phyloP scores from a whole-genome alignment of 2,888 invertebrate genomes.

The Carpatolechia fugitivella region DNA sequence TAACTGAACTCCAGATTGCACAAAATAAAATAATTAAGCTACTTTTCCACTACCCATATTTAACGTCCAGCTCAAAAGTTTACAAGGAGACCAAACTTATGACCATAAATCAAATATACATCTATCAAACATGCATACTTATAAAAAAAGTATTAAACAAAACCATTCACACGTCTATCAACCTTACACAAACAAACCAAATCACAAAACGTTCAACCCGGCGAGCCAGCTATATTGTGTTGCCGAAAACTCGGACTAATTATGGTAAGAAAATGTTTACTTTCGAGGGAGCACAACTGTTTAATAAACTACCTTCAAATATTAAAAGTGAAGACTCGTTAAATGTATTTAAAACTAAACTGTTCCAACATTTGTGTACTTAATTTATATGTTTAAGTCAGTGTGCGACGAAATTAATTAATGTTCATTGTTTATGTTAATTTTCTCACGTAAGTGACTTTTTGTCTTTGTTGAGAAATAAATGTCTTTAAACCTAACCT shows the following conservation, averaged over 20 bases:
- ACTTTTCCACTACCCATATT: neutral
- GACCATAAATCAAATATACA: neutral
- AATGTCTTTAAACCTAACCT: no score
- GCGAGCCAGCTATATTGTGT: neutral
- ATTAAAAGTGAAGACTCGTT: neutral
- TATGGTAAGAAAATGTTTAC: neutral
- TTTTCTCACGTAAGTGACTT: no score
- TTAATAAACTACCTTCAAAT: neutral
- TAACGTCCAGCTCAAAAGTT: neutral
- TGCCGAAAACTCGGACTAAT: neutral
- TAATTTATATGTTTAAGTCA: no score
- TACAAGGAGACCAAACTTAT: neutral
- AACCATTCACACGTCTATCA: neutral
- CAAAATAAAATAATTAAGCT: neutral
- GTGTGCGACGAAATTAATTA: no score
- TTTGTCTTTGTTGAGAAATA: no score
- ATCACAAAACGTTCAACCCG: neutral
- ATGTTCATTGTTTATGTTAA: no score
- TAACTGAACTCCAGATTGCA: neutral
- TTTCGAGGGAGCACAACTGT: neutral
- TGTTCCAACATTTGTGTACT: no score
- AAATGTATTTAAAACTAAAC: no score
- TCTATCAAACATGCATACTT: neutral
- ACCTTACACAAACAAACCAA: neutral
- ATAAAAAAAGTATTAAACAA: neutral